Conservation (phyloP, 2,113 vertebrate genomes). For the Grammomys surdaster region DNA sequence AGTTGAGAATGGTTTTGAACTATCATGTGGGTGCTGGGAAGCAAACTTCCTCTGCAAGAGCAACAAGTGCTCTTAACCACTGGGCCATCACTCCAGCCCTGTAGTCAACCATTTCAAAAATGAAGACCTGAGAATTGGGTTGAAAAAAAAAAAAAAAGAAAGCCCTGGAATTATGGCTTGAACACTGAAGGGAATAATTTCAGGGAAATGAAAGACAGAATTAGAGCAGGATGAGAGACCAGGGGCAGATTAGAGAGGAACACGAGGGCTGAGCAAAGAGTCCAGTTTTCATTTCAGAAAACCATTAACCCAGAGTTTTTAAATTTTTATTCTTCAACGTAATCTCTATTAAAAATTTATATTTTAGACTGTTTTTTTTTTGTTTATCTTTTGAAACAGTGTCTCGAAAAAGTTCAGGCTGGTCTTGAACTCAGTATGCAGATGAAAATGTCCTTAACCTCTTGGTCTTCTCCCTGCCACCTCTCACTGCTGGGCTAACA, state of each 20-base stretch:
- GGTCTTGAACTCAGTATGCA: background rate
- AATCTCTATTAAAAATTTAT: background rate
- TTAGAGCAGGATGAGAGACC: background rate
- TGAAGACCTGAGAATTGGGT: background rate
- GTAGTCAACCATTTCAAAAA: background rate
- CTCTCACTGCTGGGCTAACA: background rate
- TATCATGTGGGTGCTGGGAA: background rate
- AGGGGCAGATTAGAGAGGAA: background rate
- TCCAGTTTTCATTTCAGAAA: background rate
- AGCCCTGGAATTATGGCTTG: background rate
- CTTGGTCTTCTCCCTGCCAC: background rate
- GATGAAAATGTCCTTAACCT: background rate
- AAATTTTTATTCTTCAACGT: conserved; percentile 50
- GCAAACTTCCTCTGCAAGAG: background rate
- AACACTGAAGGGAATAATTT: background rate
- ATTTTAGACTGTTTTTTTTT: background rate
- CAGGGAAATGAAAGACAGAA: background rate
- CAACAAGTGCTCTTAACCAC: background rate
- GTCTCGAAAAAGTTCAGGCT: background rate
- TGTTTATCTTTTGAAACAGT: background rate
- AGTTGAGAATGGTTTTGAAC: background rate
- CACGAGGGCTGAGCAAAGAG: background rate
- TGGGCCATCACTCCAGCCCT: background rate
- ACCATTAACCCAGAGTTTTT: background rate
- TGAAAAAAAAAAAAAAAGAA: background rate